Evolutionary conservation across 2,888 invertebrate species (phyloP).

Genomic region (Ormyrus thymus): DNA sequence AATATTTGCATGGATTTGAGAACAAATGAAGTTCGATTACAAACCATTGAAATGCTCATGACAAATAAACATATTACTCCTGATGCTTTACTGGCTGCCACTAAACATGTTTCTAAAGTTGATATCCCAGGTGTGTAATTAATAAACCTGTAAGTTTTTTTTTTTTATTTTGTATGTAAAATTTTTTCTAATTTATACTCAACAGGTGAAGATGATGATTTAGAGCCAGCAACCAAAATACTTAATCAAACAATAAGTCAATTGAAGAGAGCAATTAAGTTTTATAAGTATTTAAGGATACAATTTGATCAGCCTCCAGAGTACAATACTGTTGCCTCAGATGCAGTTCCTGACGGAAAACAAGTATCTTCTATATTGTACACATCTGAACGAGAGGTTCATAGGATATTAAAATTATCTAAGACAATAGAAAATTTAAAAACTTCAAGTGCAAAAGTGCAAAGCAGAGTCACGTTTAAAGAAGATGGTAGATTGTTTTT

Average conservation of each 20-base stretch:
- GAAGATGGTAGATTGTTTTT: constrained; percentile 69
- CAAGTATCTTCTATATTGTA: constrained; percentile 63
- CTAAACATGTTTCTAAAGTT: constrained; percentile 69
- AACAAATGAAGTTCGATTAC: constrained; percentile 83
- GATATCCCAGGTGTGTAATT: constrained; percentile 42
- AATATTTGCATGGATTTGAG: constrained; percentile 80
- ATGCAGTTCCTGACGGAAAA: constrained; percentile 60
- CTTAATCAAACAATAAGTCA: constrained; percentile 65
- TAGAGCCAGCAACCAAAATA: constrained; percentile 64
- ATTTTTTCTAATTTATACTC: constrained; percentile 46
- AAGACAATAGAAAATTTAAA: constrained; percentile 63
- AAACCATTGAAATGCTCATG: constrained; percentile 83
- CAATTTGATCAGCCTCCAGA: constrained; percentile 67
- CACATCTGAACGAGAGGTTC: constrained; percentile 73
- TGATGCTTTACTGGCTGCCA: constrained; percentile 78
- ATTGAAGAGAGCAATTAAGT: constrained; percentile 64
- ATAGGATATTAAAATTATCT: constrained; percentile 70
- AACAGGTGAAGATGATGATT: constrained; percentile 61
- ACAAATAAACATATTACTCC: constrained; percentile 81
- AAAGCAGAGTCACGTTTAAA: constrained; percentile 70
- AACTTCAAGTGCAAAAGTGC: constrained; percentile 57
- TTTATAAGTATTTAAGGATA: constrained; percentile 67
- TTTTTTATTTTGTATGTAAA: neutral
- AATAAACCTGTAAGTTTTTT: neutral
- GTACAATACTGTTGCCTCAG: constrained; percentile 64